Evolutionary conservation across 2,113 vertebrate species (phyloP).

Genomic region (Macrotis lagotis): DNA sequence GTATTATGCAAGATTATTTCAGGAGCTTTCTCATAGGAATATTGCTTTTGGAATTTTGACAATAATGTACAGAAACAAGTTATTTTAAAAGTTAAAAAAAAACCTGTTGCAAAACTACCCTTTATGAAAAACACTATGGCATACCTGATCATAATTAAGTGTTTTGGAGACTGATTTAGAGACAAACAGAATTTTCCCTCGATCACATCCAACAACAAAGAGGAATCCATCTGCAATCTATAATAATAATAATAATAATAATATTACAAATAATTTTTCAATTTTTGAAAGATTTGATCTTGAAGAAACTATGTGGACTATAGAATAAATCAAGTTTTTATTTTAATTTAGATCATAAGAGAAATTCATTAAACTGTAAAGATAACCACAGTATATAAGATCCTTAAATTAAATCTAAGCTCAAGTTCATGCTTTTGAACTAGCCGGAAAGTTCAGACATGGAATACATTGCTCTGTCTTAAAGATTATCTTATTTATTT

Average conservation of each 20-base stretch:
- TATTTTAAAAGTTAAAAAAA: not conserved
- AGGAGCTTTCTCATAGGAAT: not conserved
- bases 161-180: slow-evolving; percentile 98
- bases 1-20: not conserved
- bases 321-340: not conserved
- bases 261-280: slow-evolving; percentile 28
- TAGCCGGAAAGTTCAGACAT: not conserved
- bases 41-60: not conserved
- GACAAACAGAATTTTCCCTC: slow-evolving; percentile 96
- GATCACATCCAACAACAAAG: slow-evolving; percentile 97
- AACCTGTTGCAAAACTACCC: not conserved
- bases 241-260: slow-evolving; percentile 69
- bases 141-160: slow-evolving; percentile 96
- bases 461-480: not conserved
- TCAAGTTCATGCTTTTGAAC: slow-evolving; percentile 16
- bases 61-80: not conserved
- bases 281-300: not conserved
- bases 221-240: slow-evolving; percentile 96
- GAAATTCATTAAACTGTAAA: not conserved
- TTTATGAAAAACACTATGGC: slow-evolving; percentile 47
- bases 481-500: not conserved
- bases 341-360: slow-evolving; percentile 5
- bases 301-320: not conserved
- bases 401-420: not conserved
- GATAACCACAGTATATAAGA: not conserved